Evolutionary conservation across 2,797 vertebrate genomes (phyloP).

Genomic region (Sebastes variabilis): DNA sequence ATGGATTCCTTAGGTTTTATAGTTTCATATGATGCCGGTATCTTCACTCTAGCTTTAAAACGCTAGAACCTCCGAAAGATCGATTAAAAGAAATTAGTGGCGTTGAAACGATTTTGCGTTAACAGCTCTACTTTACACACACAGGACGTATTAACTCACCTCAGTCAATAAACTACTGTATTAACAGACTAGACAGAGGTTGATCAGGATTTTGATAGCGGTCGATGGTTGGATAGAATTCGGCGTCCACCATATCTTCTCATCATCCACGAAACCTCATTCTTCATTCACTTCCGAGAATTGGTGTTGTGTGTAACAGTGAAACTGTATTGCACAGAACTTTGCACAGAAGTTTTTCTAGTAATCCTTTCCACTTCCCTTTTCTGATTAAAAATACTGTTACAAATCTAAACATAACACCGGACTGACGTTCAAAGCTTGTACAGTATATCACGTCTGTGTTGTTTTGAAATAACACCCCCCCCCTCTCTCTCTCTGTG

Average conservation of each 20-base stretch:
- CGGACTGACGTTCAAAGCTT: background rate
- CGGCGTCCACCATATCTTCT: background rate
- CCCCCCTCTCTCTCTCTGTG: background rate
- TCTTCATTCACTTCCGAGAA: constrained; percentile 37
- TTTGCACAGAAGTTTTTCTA: constrained; percentile 24
- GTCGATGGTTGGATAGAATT: background rate
- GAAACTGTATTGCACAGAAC: constrained; percentile 39
- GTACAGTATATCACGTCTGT: constrained; percentile 11
- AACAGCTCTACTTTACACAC: too few relatives aligned
- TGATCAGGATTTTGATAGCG: background rate
- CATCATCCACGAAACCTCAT: background rate
- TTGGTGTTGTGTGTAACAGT: background rate
- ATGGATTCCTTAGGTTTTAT: too few relatives aligned
- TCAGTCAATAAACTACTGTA: background rate
- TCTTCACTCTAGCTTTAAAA: too few relatives aligned
- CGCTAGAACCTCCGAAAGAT: too few relatives aligned
- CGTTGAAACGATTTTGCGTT: too few relatives aligned
- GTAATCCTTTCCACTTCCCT: constrained; percentile 61
- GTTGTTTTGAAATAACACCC: constrained; percentile 31
- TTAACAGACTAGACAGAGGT: background rate
- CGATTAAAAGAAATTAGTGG: too few relatives aligned
- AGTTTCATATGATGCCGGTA: too few relatives aligned
- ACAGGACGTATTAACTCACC: background rate
- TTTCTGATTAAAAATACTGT: constrained; percentile 36
- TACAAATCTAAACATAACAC: constrained; percentile 16